Evolutionary conservation across 2,113 vertebrate species (phyloP), one percentile per base, ranked within the genome.

Genomic region (Danionella cerebrum): DNA sequence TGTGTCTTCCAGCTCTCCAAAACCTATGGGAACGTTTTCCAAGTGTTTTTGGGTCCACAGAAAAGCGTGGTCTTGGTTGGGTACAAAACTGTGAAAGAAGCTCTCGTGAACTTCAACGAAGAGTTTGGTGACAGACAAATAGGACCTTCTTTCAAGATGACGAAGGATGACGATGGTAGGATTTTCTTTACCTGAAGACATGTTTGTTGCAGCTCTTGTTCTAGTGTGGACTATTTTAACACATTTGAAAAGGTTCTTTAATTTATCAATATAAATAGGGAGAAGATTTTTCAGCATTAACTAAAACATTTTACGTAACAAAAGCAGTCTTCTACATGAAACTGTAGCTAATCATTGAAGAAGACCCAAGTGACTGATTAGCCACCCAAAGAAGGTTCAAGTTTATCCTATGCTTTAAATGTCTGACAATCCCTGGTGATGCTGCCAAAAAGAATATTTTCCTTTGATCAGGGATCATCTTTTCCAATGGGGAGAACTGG

Each of bases 61-160:
- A 92, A 82, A 75, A 78, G 76, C 1, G 88, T 93, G 53, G 85
- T 92, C 1, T 72, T 93, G 48, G 76, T 86, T 12, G 90, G 90
- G 0, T 89, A 93, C 3, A 80, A 89, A 67, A 59, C 84, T 4
- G 86, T 93, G 65, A 91, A 83, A 75, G 84, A 92, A 16, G 91
- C 90, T 29, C 80, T 93, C 54, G 78, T 87, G 52, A 79, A 72
- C 72, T 70, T 84, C 0, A 85, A 86, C 39, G 89, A 87, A 1
- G 88, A 88, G n/a, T 93, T 93, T 81, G 89, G 87, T 66, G 85
- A 88, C 18, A 77, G 90, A 52, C 74, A 83, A 21, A 79, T 86
- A 39, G n/a, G 73, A 18, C 89, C 87, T 1, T 71, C 88, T 38
- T 88, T 87, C 62, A 45, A 72, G 18, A 77, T 86, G 12, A 29